Evolutionary conservation across 2,888 invertebrate species (phyloP).

Genomic region (Drosophila robusta): DNA sequence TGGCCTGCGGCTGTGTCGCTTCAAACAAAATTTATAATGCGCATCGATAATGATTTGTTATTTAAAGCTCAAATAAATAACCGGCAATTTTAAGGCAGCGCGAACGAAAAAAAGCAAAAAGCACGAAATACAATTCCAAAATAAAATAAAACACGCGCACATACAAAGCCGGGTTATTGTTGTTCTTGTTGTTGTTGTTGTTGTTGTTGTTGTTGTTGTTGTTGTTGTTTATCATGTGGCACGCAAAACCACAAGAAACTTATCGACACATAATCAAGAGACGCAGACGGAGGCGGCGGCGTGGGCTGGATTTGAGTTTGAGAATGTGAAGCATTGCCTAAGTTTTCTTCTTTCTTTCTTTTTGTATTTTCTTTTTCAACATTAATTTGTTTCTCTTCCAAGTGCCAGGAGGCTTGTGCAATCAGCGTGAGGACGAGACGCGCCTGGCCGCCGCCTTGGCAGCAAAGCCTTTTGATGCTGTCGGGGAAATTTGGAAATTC

Average conservation of each 20-base stretch:
- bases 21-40: constrained; percentile 65
- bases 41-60: constrained; percentile 78
- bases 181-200: too few relatives aligned
- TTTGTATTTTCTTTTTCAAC: constrained; percentile 31
- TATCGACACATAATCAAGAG: constrained; percentile 69
- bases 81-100: constrained; percentile 57
- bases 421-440: constrained; percentile 65
- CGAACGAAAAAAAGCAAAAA: constrained; percentile 16
- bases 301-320: constrained; percentile 29
- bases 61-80: constrained; percentile 72
- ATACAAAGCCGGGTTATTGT: constrained; percentile 7
- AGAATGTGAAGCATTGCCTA: constrained; percentile 50
- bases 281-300: constrained; percentile 14
- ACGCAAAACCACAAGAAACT: constrained; percentile 58
- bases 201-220: constrained; percentile 14
- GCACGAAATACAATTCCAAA: constrained; percentile 21
- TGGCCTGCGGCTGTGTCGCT: constrained; percentile 31
- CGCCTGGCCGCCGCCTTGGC: constrained; percentile 20
- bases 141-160: constrained; percentile 28
- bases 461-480: constrained; percentile 47
- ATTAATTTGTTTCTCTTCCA: constrained; percentile 73
- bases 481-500: constrained; percentile 62
- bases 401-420: constrained; percentile 72
- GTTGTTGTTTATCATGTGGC: constrained; percentile 45
- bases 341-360: constrained; percentile 1